A percentile compares a stretch with the other conserved stretches of the same genome.
Conservation (phyloP, 1,140 invertebrate species). For the Pseudoatta argentina region DNA sequence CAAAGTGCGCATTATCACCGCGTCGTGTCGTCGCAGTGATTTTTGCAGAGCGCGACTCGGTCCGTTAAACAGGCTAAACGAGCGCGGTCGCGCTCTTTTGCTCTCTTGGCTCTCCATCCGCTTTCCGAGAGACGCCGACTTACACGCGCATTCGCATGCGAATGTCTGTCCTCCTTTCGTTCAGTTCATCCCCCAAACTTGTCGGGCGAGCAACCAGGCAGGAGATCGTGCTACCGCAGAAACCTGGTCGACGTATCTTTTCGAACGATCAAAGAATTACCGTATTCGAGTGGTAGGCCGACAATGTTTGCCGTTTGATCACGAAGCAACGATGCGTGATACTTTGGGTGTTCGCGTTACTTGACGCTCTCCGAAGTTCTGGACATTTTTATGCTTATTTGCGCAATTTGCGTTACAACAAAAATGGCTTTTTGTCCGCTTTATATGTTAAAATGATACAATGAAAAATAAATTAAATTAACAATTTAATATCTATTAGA, state of each 20-base stretch:
- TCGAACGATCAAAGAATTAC: conserved; percentile 85
- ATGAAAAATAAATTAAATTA: neutral
- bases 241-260: conserved; percentile 77
- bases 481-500: neutral
- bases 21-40: conserved; percentile 35
- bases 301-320: conserved; percentile 81
- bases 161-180: conserved; percentile 40
- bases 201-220: neutral
- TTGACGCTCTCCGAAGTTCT: conserved; percentile 26
- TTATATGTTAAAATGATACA: neutral
- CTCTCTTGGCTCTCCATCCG: neutral
- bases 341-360: conserved; percentile 62
- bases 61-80: conserved; percentile 61
- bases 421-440: neutral
- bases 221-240: neutral
- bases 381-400: neutral
- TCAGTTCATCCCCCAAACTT: conserved; percentile 27
- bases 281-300: conserved; percentile 72
- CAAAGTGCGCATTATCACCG: conserved; percentile 56
- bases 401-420: neutral
- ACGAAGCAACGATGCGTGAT: conserved; percentile 76
- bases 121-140: conserved; percentile 58
- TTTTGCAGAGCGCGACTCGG: conserved; percentile 52
- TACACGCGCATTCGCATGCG: conserved; percentile 60
- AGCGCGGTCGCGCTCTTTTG: conserved; percentile 49